Evolutionary conservation across 2,113 vertebrate genomes (phyloP).

Genomic region (Pygathrix nemaeus): DNA sequence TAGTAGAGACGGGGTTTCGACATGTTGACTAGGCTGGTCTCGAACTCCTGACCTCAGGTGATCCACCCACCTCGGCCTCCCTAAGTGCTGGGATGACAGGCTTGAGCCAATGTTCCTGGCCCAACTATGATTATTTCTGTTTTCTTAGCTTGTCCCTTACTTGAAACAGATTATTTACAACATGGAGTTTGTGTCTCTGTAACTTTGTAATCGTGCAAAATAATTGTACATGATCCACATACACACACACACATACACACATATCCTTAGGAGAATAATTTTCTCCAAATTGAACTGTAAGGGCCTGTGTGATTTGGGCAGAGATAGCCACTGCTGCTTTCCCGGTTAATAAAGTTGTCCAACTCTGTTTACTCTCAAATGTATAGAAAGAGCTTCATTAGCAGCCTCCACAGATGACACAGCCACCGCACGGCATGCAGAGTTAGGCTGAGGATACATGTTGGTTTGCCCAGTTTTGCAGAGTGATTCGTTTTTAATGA

Average conservation of each 20-base stretch:
- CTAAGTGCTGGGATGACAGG: no score
- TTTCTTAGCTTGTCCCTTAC: not conserved
- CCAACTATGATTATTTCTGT: rapidly evolving
- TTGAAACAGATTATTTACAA: not conserved
- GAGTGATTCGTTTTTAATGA: conserved; percentile 20
- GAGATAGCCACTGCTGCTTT: not conserved
- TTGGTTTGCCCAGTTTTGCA: not conserved
- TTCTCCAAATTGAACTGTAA: not conserved
- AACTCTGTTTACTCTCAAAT: conserved; percentile 15
- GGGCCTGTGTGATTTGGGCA: not conserved
- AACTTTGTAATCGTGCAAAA: not conserved
- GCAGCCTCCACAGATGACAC: not conserved
- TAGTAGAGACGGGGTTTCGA: no score
- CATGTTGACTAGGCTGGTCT: no score
- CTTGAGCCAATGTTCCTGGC: no score
- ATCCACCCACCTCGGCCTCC: no score
- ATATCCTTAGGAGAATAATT: not conserved
- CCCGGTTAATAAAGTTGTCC: not conserved
- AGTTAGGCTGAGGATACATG: not conserved
- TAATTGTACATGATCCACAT: not conserved
- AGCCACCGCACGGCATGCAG: not conserved
- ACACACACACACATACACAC: rapidly evolving
- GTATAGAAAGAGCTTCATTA: not conserved
- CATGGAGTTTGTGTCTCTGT: not conserved
- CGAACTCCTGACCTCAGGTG: no score